Base-by-base conservation (phyloP, 2,113 vertebrate genomes). In the Gavialis gangeticus region DNA sequence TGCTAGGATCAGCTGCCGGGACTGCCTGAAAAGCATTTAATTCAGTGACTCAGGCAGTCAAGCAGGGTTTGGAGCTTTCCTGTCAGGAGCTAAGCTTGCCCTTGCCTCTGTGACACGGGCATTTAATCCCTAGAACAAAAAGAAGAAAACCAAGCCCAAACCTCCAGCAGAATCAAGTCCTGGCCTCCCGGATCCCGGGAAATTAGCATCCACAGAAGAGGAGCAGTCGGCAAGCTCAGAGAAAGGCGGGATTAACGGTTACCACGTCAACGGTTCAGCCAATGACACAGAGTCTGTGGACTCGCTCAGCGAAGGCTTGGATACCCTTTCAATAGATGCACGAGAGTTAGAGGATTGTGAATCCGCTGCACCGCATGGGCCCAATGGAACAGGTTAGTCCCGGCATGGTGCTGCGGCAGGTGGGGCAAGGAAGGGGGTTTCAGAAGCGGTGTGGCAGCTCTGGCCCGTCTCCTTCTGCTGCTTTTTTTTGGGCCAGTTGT, bases 61-160 rank as follows among this genome's bases (percentile, higher is more conserved):
- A 85, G 62, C 63, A 56, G 1, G 14, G 79, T 67, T 37, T 93
- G 79, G 37, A 59, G n/a, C 79, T 87, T 92, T 84, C 82, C 78
- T 71, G 87, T 76, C 62, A 90, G 90, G 86, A 94, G 57, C 87
- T 85, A 69, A 79, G 24, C 60, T 79, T n/a, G 34, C 13, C 34
- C 73, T 67, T 25, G 27, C 63, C 55, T 58, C 84, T 89, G 93
- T 82, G 90, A 46, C 16, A 5, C 4, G 79, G 55, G 3, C 57
- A 13, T 80, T 77, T 91, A 96, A 97, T 80, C 78, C 91, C 27
- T 94, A 99, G 99, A 99, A 99, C 97, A 99, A 99, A 98, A 98
- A 98, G 97, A 99, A 99, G 98, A 99, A 99, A 98, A 98, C 97
- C 92, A 99, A 99, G 96, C 98, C 98, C 12, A 99, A 99, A 95